Percentiles rank a stretch among this genome's conserved stretches.
Conservation (phyloP, 2,113 vertebrate genomes). For the Smithornis capensis region DNA sequence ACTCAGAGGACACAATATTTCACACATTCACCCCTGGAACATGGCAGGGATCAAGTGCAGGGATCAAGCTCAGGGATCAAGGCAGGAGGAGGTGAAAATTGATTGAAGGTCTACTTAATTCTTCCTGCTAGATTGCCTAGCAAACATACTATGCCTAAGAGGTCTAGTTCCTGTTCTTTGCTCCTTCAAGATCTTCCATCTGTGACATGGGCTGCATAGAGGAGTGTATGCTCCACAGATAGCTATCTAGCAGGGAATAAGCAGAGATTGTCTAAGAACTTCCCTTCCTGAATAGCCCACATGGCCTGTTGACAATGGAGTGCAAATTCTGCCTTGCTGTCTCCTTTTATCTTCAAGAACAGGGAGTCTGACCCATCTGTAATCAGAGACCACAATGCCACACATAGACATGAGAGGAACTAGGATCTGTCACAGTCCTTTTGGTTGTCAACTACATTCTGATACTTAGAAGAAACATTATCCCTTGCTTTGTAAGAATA, state of each 20-base stretch:
- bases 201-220: background rate
- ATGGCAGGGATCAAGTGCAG: background rate
- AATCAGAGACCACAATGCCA: background rate
- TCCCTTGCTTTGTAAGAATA: background rate
- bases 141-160: background rate
- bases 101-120: background rate
- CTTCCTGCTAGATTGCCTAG: background rate
- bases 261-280: background rate
- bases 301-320: background rate
- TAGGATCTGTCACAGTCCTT: background rate
- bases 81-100: background rate
- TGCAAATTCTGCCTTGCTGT: background rate
- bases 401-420: background rate
- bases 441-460: background rate
- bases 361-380: background rate
- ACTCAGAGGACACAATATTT: background rate
- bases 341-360: background rate
- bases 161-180: background rate
- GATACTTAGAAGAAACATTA: background rate
- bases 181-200: background rate
- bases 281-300: background rate
- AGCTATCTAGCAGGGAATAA: background rate
- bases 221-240: background rate
- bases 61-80: background rate
- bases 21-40: background rate